Base-by-base conservation (phyloP, 2,888 invertebrate species). In the Nipponacmea schrenckii region DNA sequence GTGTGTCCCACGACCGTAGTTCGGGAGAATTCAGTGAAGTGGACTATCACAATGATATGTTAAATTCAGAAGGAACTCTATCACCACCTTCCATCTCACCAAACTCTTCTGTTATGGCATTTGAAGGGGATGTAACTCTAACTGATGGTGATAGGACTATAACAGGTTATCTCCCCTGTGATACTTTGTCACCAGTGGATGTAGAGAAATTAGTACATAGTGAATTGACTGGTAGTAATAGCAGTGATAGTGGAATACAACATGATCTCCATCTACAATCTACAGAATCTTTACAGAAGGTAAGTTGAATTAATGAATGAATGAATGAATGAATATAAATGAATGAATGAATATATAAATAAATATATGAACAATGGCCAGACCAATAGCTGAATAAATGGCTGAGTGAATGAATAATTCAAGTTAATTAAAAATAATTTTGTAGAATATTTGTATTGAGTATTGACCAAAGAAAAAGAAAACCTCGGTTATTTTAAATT, bases 191-290 rank as follows among this genome's bases (percentile, higher is more conserved):
- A 12, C 62, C 56, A 15, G 44, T 48, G 15, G 66, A 70, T 12
- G 17, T 70, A 20, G 65, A 70, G 14, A 65, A 50, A 31, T 45
- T 63, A 10, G 73, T 71, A n/a, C 67, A 63, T 64, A 73, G 75
- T 44, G 78, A 78, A 44, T 70, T 74, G 26, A 79, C 80, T 14
- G 81, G 83, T 64, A 85, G 84, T 73, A 85, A 85, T 74, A 85
- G 85, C 68, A 85, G 84, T 67, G 85, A 85, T 76, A 84, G 84
- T 67, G 85, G 85, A 0, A 85, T 85, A 67, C 85, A 85, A 68
- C 77, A 81, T 66, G 85, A 85, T 74, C 82, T 77, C 56, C 82
- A 80, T 69, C 73, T 81, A 26, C 78, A 82, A 68, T 84, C 84
- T 64, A 84, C 74, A 62, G 85, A 85, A 74, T 84, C 84, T 45